A percentile compares a stretch with the other conserved stretches of the same genome.
Conservation (phyloP, 2,113 vertebrate species). For the Thomomys bottae region DNA sequence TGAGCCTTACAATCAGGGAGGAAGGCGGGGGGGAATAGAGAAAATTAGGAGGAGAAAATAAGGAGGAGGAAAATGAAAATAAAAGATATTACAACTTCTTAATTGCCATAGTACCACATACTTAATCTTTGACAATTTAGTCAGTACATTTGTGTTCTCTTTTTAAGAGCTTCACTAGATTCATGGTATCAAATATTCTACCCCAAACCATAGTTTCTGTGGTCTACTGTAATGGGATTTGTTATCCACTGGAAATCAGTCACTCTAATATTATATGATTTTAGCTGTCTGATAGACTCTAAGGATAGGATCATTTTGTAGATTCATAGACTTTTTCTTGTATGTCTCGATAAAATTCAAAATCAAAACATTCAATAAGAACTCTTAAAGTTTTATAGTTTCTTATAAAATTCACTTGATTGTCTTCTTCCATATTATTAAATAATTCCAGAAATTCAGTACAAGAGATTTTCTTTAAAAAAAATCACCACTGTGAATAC, state of each 20-base stretch:
- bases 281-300: background rate
- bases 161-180: background rate
- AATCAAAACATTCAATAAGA: background rate
- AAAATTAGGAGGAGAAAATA: no score
- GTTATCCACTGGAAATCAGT: background rate
- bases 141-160: background rate
- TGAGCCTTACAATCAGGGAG: no score
- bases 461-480: background rate
- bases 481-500: background rate
- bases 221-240: background rate
- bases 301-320: background rate
- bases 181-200: background rate
- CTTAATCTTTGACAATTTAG: background rate
- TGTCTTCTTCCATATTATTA: background rate
- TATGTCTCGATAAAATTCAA: background rate
- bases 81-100: background rate
- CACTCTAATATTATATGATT: background rate
- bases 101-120: background rate
- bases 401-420: background rate
- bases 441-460: background rate
- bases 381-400: background rate
- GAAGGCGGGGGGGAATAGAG: no score
- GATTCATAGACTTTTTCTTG: background rate
- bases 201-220: background rate
- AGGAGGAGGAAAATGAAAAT: no score